Conservation (phyloP, 35 echinoderm and acorn worm genomes). For the Stichopus chloronotus region DNA sequence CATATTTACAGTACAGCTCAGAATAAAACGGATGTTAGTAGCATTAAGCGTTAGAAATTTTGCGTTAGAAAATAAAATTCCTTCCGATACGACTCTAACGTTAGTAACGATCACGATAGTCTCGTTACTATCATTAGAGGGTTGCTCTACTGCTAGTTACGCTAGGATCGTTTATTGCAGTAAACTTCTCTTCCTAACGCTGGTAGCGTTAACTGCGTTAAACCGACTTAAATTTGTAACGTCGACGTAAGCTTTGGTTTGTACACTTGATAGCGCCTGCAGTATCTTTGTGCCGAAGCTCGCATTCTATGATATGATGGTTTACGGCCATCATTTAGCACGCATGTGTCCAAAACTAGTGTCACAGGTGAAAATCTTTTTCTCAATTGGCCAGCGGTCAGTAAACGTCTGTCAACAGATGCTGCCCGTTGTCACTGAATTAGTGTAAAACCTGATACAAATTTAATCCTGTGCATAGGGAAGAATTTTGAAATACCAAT, state of each 20-base stretch:
- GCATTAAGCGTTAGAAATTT: neutral
- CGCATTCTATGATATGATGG: neutral
- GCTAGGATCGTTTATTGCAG: neutral
- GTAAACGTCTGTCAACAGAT: too few relatives aligned
- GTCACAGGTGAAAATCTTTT: neutral
- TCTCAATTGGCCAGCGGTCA: neutral
- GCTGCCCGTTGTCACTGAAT: too few relatives aligned
- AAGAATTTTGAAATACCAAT: too few relatives aligned
- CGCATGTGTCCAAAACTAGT: neutral
- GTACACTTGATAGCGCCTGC: neutral
- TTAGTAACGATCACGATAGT: neutral
- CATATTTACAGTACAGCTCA: too few relatives aligned
- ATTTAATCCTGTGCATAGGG: too few relatives aligned
- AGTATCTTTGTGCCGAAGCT: neutral
- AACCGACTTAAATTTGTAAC: neutral
- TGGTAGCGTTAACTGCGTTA: neutral
- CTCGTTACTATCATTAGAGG: neutral
- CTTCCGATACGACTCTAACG: neutral
- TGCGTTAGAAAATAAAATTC: constrained; percentile 1
- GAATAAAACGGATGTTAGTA: neutral
- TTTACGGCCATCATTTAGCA: neutral
- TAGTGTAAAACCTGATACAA: too few relatives aligned
- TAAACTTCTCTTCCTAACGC: neutral
- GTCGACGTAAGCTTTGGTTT: neutral
- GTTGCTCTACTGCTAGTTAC: neutral